Evolutionary conservation across 2,797 vertebrate genomes (phyloP).

Genomic region (Rachycentron canadum): DNA sequence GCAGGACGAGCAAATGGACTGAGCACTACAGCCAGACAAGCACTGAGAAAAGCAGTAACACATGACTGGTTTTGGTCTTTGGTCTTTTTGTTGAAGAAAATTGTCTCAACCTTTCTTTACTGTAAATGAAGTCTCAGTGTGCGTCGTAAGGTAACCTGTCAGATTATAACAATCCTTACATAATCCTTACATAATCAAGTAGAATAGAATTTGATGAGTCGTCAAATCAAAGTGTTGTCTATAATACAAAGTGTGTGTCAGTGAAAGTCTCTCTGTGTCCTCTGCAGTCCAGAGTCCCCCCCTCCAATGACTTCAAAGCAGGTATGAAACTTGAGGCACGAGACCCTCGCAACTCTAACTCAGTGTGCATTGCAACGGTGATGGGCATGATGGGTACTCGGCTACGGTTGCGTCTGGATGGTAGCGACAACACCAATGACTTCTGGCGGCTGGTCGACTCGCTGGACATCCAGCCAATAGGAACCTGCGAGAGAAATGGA

Average conservation of each 20-base stretch:
- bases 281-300: slow-evolving; percentile 90
- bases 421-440: slow-evolving; percentile 97
- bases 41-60: background rate
- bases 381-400: slow-evolving; percentile 94
- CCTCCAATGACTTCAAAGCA: slow-evolving; percentile 94
- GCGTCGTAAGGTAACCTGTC: background rate
- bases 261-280: slow-evolving; percentile 33
- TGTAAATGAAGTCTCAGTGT: slow-evolving; percentile 7
- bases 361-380: slow-evolving; percentile 95
- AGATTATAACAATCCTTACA: background rate
- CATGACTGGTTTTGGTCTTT: background rate
- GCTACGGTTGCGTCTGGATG: slow-evolving; percentile 92
- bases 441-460: slow-evolving; percentile 98
- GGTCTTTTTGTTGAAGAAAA: no score
- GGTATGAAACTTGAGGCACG: slow-evolving; percentile 97
- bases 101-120: background rate
- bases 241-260: background rate
- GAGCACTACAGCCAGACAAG: background rate
- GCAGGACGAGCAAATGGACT: background rate
- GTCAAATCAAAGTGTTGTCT: background rate
- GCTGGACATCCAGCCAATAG: slow-evolving; percentile 93
- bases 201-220: background rate
- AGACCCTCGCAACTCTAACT: slow-evolving; percentile 94
- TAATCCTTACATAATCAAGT: no score
- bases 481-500: slow-evolving; percentile 94